Percentiles rank a stretch among this genome's conserved stretches.
Conservation (phyloP, 2,113 vertebrate species). For the Pogona vitticeps region DNA sequence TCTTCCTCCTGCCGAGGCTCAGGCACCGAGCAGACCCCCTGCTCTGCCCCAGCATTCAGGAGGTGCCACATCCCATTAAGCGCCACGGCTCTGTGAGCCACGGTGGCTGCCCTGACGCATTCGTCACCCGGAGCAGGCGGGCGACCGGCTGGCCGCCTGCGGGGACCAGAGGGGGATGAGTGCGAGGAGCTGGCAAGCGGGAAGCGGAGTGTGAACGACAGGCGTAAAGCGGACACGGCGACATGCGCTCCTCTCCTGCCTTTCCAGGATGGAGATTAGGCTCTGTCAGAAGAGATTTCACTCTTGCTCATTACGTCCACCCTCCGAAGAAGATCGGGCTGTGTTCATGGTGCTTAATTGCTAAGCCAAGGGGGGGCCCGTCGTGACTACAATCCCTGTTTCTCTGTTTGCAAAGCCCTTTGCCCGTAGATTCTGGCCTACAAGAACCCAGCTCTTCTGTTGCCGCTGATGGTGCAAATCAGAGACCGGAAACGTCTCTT, state of each 20-base stretch:
- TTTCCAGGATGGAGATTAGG: neutral
- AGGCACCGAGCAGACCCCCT: neutral
- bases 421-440: too few species aligned
- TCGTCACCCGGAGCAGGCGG: neutral
- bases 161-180: neutral
- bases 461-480: too few species aligned
- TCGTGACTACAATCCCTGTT: neutral
- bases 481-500: too few species aligned
- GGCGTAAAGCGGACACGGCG: neutral
- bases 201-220: conserved; percentile 17
- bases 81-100: neutral
- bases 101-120: neutral
- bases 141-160: neutral
- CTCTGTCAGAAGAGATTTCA: neutral
- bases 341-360: neutral
- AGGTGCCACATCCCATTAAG: conserved; percentile 8
- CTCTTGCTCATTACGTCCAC: neutral
- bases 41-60: neutral
- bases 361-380: neutral
- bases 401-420: neutral
- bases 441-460: too few species aligned
- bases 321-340: neutral
- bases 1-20: neutral
- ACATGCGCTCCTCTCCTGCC: neutral
- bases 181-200: neutral